These are phyloP conservation scores for Rutpela maculata DNA, from an alignment of 2,888 invertebrate genomes.

Conservation along the genomic window DNA sequence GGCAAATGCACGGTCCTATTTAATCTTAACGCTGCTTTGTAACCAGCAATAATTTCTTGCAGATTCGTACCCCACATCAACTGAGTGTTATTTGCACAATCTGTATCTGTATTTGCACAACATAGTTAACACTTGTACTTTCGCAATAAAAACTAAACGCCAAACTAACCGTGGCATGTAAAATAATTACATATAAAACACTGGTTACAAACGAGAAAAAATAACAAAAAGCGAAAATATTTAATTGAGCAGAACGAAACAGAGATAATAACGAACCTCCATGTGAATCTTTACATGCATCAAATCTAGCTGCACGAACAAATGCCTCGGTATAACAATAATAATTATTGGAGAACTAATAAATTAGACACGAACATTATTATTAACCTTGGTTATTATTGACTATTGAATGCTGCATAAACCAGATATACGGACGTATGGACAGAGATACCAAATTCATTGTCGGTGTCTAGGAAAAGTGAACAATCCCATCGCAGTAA, in stretches of 20 bases:
- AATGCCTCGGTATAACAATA: conserved; percentile 16
- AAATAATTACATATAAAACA: conserved; percentile 4
- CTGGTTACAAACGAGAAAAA: not conserved
- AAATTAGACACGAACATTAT: conserved; percentile 33
- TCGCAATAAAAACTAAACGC: not conserved
- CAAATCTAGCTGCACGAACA: conserved; percentile 17
- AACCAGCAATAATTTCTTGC: no score
- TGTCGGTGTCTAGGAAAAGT: conserved; percentile 18
- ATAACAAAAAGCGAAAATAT: not conserved
- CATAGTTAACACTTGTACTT: not conserved
- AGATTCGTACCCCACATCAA: not conserved
- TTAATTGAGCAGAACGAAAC: conserved; percentile 19
- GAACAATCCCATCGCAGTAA: conserved; percentile 2
- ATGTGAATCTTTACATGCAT: conserved; percentile 4
- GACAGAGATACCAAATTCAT: conserved; percentile 10
- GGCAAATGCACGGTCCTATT: no score
- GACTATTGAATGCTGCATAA: conserved; percentile 16
- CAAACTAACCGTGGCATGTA: not conserved
- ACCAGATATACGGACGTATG: not conserved
- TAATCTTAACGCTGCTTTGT: no score
- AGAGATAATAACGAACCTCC: conserved; percentile 5
- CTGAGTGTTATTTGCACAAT: not conserved
- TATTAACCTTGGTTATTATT: conserved; percentile 27
- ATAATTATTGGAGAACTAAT: conserved; percentile 32
- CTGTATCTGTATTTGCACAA: not conserved